Percentiles rank a stretch among this genome's conserved stretches.
These are phyloP conservation scores for Anguilla marmorata DNA, from an alignment of 2,797 vertebrate genomes.

Conservation along the genomic window DNA sequence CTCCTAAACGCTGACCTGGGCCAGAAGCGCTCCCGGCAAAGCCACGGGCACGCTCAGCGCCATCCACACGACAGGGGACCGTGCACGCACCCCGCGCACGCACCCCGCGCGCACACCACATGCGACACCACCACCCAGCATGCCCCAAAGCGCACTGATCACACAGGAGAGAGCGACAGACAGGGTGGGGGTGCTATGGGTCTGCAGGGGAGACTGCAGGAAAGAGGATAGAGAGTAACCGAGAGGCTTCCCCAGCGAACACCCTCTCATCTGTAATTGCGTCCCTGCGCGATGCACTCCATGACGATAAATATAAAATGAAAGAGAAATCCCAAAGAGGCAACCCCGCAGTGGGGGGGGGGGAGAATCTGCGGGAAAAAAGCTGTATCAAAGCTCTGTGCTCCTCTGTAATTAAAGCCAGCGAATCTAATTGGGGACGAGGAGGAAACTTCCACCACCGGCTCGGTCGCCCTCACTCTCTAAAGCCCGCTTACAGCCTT, in stretches of 20 bases:
- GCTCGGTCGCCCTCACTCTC: conserved; percentile 45
- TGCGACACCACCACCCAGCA: conserved; percentile 55
- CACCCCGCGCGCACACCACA: conserved; percentile 57
- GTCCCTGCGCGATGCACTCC: conserved; percentile 53
- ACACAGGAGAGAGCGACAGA: conserved; percentile 32
- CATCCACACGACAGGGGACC: conserved; percentile 65
- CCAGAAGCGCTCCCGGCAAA: conserved; percentile 43
- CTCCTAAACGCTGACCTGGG: conserved; percentile 43
- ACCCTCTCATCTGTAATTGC: conserved; percentile 52
- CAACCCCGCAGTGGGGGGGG: not conserved
- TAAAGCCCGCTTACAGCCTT: conserved; percentile 8
- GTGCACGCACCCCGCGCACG: conserved; percentile 52
- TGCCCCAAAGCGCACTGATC: conserved; percentile 46
- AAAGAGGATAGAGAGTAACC: conserved; percentile 39
- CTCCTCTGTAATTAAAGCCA: conserved; percentile 71
- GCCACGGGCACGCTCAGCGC: conserved; percentile 50
- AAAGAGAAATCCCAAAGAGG: conserved; percentile 47
- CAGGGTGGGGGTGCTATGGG: conserved; percentile 19
- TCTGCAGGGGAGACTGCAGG: conserved; percentile 26
- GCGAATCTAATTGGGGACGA: conserved; percentile 69
- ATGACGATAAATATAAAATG: conserved; percentile 61
- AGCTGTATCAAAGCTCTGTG: conserved; percentile 36
- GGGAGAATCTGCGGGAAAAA: not conserved
- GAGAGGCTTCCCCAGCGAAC: not conserved
- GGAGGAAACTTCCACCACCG: conserved; percentile 48